Percentiles rank a stretch among this genome's conserved stretches.
Conservation (phyloP, 2,888 invertebrate genomes). For the Eristalis tenax region DNA sequence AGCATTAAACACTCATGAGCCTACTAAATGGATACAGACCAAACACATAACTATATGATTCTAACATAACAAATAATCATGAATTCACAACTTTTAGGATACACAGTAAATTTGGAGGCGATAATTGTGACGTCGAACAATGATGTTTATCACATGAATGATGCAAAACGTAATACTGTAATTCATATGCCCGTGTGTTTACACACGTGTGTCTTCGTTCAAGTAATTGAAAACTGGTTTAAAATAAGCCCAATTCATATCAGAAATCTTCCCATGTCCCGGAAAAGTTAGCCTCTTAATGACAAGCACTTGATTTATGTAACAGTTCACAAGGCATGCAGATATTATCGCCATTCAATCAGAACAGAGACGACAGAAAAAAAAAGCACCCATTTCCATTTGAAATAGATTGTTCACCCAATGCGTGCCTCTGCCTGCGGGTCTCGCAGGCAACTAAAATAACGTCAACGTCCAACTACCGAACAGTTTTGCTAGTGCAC, state of each 20-base stretch:
- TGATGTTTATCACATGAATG: constrained; percentile 1
- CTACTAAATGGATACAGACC: not conserved
- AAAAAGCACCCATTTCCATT: constrained; percentile 50
- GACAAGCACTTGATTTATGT: constrained; percentile 49
- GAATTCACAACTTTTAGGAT: constrained; percentile 6
- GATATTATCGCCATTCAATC: constrained; percentile 44
- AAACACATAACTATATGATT: not conserved
- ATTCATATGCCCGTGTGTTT: not conserved
- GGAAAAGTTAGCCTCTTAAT: not conserved
- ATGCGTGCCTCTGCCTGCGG: not conserved
- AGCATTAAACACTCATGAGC: constrained; percentile 35
- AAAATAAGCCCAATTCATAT: too few species aligned
- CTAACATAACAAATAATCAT: constrained; percentile 2
- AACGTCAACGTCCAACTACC: constrained; percentile 43
- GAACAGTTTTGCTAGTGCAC: constrained; percentile 35
- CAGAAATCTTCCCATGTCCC: not conserved
- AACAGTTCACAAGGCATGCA: constrained; percentile 2
- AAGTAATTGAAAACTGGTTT: too few species aligned
- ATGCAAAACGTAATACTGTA: not conserved
- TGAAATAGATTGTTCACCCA: constrained; percentile 1
- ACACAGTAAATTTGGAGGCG: not conserved
- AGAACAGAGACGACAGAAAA: constrained; percentile 30
- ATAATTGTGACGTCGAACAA: not conserved
- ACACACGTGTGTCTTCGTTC: not conserved
- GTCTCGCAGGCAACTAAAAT: not conserved